phyloP scores from a whole-genome alignment of 92 coral and sea anemone species.

The Nematostella vectensis region DNA sequence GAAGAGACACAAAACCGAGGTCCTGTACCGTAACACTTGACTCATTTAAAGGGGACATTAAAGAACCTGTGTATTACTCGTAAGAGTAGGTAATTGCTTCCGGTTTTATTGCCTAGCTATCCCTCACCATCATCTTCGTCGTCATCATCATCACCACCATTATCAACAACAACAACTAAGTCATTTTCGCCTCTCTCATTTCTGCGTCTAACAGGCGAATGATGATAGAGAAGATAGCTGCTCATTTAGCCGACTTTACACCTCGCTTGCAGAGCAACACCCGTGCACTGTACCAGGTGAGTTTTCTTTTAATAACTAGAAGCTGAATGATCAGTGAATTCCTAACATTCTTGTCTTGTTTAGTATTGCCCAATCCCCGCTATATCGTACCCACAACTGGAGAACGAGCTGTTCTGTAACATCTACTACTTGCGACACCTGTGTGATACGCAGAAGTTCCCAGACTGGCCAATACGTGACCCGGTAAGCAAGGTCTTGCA shows the following conservation, averaged over 20 bases:
- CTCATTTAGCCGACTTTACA: conserved; percentile 88
- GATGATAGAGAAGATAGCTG: conserved; percentile 96
- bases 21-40: too few species aligned
- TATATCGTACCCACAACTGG: conserved; percentile 80
- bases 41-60: too few species aligned
- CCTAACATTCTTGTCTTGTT: neutral
- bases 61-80: too few species aligned
- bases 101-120: too few species aligned
- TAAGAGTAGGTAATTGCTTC: too few species aligned
- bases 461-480: conserved; percentile 97
- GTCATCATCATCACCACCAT: too few species aligned
- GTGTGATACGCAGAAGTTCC: conserved; percentile 90
- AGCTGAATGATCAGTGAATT: neutral
- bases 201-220: conserved; percentile 76
- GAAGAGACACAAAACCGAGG: too few species aligned
- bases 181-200: too few species aligned
- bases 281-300: conserved; percentile 90
- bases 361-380: conserved; percentile 97
- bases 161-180: too few species aligned
- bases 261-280: conserved; percentile 98
- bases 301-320: too few species aligned
- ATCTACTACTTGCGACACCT: conserved; percentile 91
- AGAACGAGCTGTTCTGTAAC: conserved; percentile 92
- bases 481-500: conserved; percentile 72
- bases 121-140: too few species aligned